A percentile compares a stretch with the other conserved stretches of the same genome.
Conservation (phyloP, 2,888 invertebrate species). For the Vesta saturnalis region DNA sequence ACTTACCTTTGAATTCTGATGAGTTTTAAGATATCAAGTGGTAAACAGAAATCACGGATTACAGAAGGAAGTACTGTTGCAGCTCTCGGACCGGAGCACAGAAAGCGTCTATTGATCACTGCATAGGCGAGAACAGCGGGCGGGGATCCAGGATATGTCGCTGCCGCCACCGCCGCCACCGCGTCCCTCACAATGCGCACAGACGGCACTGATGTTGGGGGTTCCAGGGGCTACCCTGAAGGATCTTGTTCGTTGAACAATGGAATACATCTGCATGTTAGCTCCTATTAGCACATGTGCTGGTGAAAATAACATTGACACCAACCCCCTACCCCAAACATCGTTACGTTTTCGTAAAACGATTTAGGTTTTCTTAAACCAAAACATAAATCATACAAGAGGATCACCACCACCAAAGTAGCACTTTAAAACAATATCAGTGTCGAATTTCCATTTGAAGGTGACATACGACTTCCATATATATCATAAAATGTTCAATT, state of each 20-base stretch:
- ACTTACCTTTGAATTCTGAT: conserved; percentile 9
- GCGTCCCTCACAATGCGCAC: conserved; percentile 49
- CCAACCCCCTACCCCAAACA: conserved; percentile 8
- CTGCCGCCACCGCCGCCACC: conserved; percentile 49
- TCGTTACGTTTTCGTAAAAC: conserved; percentile 18
- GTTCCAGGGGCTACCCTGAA: conserved; percentile 37
- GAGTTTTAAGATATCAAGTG: conserved; percentile 27
- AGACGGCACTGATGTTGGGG: conserved; percentile 41
- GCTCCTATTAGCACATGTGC: conserved; percentile 43
- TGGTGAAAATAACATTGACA: conserved; percentile 21
- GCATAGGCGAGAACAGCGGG: conserved; percentile 53
- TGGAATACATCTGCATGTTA: conserved; percentile 43
- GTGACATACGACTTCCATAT: too few relatives aligned
- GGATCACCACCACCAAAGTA: too few relatives aligned
- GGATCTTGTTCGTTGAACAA: conserved; percentile 26
- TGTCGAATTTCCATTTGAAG: too few relatives aligned
- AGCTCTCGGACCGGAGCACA: conserved; percentile 48
- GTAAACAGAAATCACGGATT: conserved; percentile 40
- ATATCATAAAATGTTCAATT: too few relatives aligned
- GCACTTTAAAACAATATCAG: too few relatives aligned
- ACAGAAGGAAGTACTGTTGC: conserved; percentile 32
- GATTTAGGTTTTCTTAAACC: too few relatives aligned
- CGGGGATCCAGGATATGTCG: conserved; percentile 52
- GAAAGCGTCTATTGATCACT: conserved; percentile 53
- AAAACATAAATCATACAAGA: too few relatives aligned